Base-by-base conservation (phyloP, 2,888 invertebrate genomes). In the Aphrophora alni region DNA sequence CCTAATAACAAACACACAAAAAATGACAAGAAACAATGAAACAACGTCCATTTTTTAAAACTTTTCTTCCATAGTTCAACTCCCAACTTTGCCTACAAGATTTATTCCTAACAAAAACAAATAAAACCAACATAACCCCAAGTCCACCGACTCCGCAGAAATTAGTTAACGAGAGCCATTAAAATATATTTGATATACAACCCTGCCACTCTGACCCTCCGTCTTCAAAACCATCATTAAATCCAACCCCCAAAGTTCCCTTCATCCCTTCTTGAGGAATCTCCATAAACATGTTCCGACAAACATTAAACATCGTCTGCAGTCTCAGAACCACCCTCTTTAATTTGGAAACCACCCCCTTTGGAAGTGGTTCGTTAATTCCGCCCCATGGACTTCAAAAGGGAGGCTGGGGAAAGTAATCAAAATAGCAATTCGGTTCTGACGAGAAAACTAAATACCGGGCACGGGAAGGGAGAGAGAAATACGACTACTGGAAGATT, bases 301-400 rank as follows among this genome's bases (percentile, higher is more conserved):
- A 8, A 10, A 21, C 59, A 59, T 59, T 59, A 59, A 59, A 59
- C 59, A 5, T 2, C 59, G 59, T 21, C 59, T 59, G 59, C 59
- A 59, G 59, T 21, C 59, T 1, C 59, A 21, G 14, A 21, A 59
- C 59, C 59, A 21, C 59, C 59, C 59, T 44, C 59, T 59, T 59
- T 59, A 59, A 59, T 59, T 59, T 59, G 59, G n/a, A 59, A 59
- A 59, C 59, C 59, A 59, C 59, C 59, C 59, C 21, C n/a, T 59
- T 14, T 21, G n/a, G n/a, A n/a, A n/a, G 44, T 21, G 59, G 59
- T 59, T 21, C 59, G 59, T 59, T 59, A 59, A 59, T 59, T 59
- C 59, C 59, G 14, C 8, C 33, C 8, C n/a, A n/a, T 33, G 33
- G 33, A 33, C 33, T 33, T 33, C n/a, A n/a, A n/a, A n/a, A n/a